Base-by-base conservation (phyloP, 2,797 vertebrate species). In the Nyctalus aviator region DNA sequence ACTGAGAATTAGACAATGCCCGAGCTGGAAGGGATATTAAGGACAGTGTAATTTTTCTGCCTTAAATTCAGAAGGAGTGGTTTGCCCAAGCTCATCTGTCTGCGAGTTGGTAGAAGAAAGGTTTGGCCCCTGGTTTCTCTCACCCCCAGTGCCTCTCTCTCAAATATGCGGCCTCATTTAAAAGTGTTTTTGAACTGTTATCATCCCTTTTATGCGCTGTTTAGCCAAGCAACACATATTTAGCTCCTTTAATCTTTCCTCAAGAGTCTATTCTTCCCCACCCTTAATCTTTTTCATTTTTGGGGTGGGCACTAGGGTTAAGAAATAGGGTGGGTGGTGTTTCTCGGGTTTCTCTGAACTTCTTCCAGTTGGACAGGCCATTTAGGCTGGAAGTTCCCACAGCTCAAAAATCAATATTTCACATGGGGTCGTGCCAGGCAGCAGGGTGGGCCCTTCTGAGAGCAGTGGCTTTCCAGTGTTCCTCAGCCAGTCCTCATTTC, bases 291-390 rank as follows among this genome's bases (percentile, higher is more conserved):
- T 79, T 72, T 62, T 41, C 37, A 64, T 76, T 83, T 79, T 25
- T 23, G 5, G 37, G 50, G 17, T 17, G 15, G 55, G 23, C 46
- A 7, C 27, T 17, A 13, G 44, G n/a, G 75, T 83, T 92, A 76
- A 64, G 79, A 55, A 87, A 41, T 41, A 64, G 88, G 84, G 50
- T 83, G 84, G 84, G 68, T 76, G 41, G 57, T 73, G 50, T 78
- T 90, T 64, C 59, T 81, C 12, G 15, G 30, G 4, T 88, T 95
- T 79, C 72, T 96, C 76, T 95, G 93, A 95, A 90, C 83, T 64
- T 57, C 48, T 93, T 95, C 91, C 94, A 95, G 44, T 66, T 89
- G 92, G 91, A 84, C 30, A 71, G 77, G 21, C 88, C 30, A 27
- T 81, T 96, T 53, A 82, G 55, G 25, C 71, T 57, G 55, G 25